Base-by-base conservation (phyloP, 2,113 vertebrate genomes). In the Ranitomeya imitator region DNA sequence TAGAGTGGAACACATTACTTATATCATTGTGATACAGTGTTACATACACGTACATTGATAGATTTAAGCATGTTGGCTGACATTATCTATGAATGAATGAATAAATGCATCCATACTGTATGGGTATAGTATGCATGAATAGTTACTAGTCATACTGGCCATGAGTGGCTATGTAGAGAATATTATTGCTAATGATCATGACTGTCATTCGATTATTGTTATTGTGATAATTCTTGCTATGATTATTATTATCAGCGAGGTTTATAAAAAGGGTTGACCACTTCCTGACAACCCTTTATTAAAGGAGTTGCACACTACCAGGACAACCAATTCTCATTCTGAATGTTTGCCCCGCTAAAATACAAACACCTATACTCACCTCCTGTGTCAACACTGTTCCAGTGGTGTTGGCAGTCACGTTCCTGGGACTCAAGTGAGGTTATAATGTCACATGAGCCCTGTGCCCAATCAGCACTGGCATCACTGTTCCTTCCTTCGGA, bases 21-120 rank as follows among this genome's bases (percentile, higher is more conserved):
- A 82, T 54, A 55, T 21, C 11, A 7, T 52, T 80, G 21, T 31
- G 18, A 57, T 55, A 55, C 60, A 54, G 52, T 79, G 71, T 57
- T 85, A 26, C 73, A 57, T 63, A 45, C 37, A 2, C 5, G 37
- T 45, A 15, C 23, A 78, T 51, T 57, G 60, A 85, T 88, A 57
- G n/a, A 65, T 85, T 57, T 88, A 88, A 51, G 59, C 37, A 21
- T 76, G 45, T 74, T 31, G 45, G 45, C 9, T 51, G 45, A 52
- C 18, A 76, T 76, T 52, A 76, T 51, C 15, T 19, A 76, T 52
- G 11, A 18, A n/a, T n/a, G n/a, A n/a, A 31, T 31, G 26, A 31
- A 45, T 52, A 76, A 9, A 76, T 10, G 3, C 21, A 3, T 45
- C 16, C 16, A 45, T 23, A 67, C 21, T 67, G 37, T 45, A 45